Base-by-base conservation (phyloP, 2,888 invertebrate species). In the Drosophila kokeensis region DNA sequence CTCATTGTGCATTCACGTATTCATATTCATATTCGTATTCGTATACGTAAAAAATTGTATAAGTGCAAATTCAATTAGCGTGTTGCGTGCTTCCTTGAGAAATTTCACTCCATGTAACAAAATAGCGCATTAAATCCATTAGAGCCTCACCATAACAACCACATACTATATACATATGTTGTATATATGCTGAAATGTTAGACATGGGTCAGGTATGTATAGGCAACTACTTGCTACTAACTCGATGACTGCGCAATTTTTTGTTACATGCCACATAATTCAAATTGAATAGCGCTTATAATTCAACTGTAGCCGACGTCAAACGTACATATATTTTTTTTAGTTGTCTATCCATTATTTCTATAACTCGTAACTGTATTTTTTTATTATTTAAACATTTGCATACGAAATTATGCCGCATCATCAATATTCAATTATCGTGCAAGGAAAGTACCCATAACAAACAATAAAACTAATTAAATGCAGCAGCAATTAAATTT, bases 341-440 rank as follows among this genome's bases (percentile, higher is more conserved):
- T 38, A 36, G 54, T 36, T 63, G 29, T 30, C 11, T 64, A 5
- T 6, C 27, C 48, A 40, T 61, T 40, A 60, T 50, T 32, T 48
- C 6, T 32, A 50, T 65, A 34, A 24, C 36, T 57, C 30, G 30
- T 42, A n/a, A 24, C 45, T 24, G 53, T 21, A n/a, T n/a, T 55
- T 48, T 42, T 52, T 50, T 32, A 13, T 29, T 24, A 24, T 45
- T 45, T 24, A 8, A 45, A 42, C 8, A 75, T 78, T 73, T 78
- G 81, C 77, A 75, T 86, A 64, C 34, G 38, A 27, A 67, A 69
- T 81, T 75, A 59, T 78, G 81, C 81, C 58, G 59, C 72, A 70
- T 87, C 85, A 86, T 86, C 77, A 86, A 81, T 77, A 86, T 87
- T 81, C 89, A 86, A 87, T 87, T 81, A 83, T 55, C 65, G 76